Percentiles rank a stretch among this genome's conserved stretches.
Evolutionary conservation across 2,797 vertebrate species (phyloP).

Genomic region (Falco cherrug): DNA sequence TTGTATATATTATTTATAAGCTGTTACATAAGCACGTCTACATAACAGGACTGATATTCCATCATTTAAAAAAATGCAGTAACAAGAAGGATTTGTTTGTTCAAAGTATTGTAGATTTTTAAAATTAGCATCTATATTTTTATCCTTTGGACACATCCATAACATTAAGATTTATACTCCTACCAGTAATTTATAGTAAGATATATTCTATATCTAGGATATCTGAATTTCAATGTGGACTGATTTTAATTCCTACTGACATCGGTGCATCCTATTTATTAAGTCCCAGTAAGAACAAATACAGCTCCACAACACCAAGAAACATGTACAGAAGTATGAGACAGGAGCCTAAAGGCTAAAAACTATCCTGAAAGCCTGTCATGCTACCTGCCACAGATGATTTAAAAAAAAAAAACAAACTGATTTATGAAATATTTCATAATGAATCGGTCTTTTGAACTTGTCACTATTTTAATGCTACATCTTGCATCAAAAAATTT

Average conservation of each 20-base stretch:
- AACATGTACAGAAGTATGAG: neutral
- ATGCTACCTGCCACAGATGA: neutral
- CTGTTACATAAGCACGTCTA: neutral
- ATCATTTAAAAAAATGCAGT: neutral
- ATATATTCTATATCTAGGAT: neutral
- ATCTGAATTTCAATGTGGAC: neutral
- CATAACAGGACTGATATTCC: neutral
- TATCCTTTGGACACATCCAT: neutral
- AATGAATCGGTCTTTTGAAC: neutral
- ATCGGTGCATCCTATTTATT: neutral
- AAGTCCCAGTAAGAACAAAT: neutral
- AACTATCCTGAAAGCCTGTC: neutral
- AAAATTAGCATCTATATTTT: neutral
- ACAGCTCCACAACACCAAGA: neutral
- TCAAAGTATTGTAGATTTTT: neutral
- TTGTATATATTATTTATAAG: neutral
- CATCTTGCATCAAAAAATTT: neutral
- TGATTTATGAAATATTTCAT: neutral
- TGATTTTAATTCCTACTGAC: neutral
- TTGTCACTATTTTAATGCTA: neutral
- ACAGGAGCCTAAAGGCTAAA: neutral
- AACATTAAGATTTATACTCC: neutral
- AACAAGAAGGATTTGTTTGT: neutral
- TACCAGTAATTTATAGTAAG: neutral
- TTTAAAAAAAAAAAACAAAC: neutral